Percentiles rank a stretch among this genome's conserved stretches.
Conservation (phyloP, 2,797 vertebrate species). For the Lepilemur ruficaudatus region DNA sequence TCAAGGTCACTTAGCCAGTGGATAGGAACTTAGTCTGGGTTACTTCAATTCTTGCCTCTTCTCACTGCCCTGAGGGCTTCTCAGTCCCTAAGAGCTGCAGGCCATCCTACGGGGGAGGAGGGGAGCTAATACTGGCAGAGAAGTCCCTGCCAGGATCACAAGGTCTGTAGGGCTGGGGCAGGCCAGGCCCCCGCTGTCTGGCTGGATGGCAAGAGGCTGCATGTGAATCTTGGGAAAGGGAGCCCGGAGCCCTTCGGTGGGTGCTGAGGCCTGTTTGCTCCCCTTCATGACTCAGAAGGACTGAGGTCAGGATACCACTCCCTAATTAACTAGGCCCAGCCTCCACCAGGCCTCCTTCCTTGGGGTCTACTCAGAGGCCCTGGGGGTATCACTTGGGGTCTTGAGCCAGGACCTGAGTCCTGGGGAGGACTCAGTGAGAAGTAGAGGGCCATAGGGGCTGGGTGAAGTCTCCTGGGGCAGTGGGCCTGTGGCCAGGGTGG, state of each 20-base stretch:
- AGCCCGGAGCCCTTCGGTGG: neutral
- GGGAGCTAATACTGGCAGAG: accelerated
- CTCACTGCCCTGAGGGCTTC: neutral
- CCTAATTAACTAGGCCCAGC: neutral
- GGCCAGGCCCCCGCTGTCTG: neutral
- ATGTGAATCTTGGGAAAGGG: neutral
- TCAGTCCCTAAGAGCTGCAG: neutral
- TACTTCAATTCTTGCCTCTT: neutral
- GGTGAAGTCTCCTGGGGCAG: neutral
- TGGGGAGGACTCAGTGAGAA: neutral
- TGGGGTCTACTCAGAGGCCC: neutral
- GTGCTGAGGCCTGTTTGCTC: neutral
- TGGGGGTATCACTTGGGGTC: neutral
- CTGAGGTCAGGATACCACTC: neutral
- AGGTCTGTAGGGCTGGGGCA: neutral
- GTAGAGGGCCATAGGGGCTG: neutral
- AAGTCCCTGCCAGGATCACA: neutral
- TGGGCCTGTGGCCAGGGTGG: neutral
- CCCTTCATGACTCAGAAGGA: neutral
- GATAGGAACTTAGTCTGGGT: neutral
- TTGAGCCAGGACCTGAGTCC: neutral
- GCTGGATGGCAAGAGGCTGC: neutral
- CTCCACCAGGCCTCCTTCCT: neutral
- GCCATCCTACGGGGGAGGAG: neutral
- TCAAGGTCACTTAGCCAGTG: neutral